Conservation (phyloP, 2,888 invertebrate genomes). For the Drosophila trichaetosa region DNA sequence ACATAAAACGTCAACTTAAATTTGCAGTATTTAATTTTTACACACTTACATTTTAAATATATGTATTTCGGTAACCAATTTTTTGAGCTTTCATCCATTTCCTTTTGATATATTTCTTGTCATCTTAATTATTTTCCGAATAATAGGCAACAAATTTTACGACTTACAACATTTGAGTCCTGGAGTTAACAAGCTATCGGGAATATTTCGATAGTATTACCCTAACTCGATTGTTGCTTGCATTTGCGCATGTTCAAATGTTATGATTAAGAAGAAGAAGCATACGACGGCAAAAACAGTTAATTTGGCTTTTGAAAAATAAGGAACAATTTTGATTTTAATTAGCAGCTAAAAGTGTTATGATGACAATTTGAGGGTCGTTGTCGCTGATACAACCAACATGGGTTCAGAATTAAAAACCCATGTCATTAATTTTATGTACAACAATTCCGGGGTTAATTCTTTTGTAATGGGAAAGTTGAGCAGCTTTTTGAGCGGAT, state of each 20-base stretch:
- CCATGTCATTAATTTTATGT: not conserved
- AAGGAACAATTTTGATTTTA: not conserved
- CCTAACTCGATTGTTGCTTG: slow-evolving; percentile 9
- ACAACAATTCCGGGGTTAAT: not conserved
- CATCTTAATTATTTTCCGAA: not conserved
- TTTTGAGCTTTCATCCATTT: not conserved
- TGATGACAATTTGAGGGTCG: too few species aligned
- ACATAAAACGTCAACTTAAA: not conserved
- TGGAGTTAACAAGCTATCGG: slow-evolving; percentile 16
- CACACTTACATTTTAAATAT: not conserved
- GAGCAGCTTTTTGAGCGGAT: not conserved
- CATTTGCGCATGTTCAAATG: slow-evolving; percentile 2
- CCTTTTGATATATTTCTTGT: not conserved
- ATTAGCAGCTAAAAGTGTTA: not conserved
- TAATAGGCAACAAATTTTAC: not conserved
- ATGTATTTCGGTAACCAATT: not conserved
- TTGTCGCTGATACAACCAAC: not conserved
- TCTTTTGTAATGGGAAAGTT: too few species aligned
- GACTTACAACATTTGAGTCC: not conserved
- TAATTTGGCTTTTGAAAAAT: not conserved
- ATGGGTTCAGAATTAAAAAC: not conserved
- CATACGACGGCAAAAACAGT: not conserved
- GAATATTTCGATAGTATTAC: slow-evolving; percentile 11
- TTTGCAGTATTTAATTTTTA: not conserved
- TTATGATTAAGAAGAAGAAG: not conserved